phyloP scores from a whole-genome alignment of 2,797 vertebrate species.

The Erpetoichthys calabaricus region DNA sequence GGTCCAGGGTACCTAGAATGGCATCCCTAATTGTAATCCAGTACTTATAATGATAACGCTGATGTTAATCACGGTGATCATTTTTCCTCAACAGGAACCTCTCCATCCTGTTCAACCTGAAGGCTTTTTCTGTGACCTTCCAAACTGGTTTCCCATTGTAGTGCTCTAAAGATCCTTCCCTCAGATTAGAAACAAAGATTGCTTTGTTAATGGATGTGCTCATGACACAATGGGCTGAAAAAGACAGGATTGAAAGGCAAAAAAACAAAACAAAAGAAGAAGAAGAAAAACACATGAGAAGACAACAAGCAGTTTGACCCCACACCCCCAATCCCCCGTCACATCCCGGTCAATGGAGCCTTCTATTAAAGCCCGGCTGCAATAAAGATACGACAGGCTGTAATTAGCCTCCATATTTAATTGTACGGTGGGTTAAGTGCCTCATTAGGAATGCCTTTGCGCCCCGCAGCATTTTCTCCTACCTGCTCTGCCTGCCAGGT shows the following conservation, averaged over 20 bases:
- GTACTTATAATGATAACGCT: too few relatives aligned
- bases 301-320: too few relatives aligned
- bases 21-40: too few relatives aligned
- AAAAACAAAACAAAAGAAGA: background rate
- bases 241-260: background rate
- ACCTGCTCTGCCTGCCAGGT: conserved; percentile 1
- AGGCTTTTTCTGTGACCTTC: too few relatives aligned
- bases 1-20: too few relatives aligned
- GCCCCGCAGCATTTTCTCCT: conserved; percentile 7
- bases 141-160: background rate
- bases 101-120: too few relatives aligned
- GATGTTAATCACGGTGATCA: too few relatives aligned
- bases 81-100: too few relatives aligned
- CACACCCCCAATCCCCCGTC: too few relatives aligned
- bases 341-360: background rate
- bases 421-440: conserved; percentile 5
- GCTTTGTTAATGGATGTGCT: background rate
- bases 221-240: background rate
- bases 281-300: too few relatives aligned
- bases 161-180: background rate
- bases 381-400: conserved; percentile 5
- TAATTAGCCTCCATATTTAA: conserved; percentile 11
- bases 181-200: background rate
- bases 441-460: conserved; percentile 5
- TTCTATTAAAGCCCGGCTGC: conserved; percentile 4